phyloP scores from a whole-genome alignment of 2,113 vertebrate species.

The Nicator chloris region DNA sequence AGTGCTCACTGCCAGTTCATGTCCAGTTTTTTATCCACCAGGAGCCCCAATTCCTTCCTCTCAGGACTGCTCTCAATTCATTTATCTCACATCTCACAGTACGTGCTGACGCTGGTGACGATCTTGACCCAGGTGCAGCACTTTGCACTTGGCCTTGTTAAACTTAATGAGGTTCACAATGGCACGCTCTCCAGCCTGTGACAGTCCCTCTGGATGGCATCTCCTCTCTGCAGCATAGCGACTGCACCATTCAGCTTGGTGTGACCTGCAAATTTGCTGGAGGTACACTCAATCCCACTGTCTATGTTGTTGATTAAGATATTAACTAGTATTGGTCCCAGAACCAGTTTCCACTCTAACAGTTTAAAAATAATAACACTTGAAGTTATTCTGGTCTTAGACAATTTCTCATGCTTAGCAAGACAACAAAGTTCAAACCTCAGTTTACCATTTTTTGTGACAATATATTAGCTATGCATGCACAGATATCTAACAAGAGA shows the following conservation, averaged over 20 bases:
- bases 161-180: accelerated
- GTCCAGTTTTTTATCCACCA: neutral
- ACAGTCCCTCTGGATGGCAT: neutral
- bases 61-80: neutral
- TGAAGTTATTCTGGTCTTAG: neutral
- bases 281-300: neutral
- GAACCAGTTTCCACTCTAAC: neutral
- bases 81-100: neutral
- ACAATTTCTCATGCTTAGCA: neutral
- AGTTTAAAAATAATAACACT: neutral
- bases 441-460: neutral
- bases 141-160: neutral
- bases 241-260: neutral
- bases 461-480: neutral
- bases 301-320: neutral
- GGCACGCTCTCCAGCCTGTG: neutral
- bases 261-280: neutral
- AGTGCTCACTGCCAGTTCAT: neutral
- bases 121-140: neutral
- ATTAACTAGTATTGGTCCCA: neutral
- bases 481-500: neutral
- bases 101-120: neutral
- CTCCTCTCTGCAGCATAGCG: neutral
- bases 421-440: neutral
- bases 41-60: neutral